Conservation (phyloP, 2,797 vertebrate species). For the Scleropages formosus region DNA sequence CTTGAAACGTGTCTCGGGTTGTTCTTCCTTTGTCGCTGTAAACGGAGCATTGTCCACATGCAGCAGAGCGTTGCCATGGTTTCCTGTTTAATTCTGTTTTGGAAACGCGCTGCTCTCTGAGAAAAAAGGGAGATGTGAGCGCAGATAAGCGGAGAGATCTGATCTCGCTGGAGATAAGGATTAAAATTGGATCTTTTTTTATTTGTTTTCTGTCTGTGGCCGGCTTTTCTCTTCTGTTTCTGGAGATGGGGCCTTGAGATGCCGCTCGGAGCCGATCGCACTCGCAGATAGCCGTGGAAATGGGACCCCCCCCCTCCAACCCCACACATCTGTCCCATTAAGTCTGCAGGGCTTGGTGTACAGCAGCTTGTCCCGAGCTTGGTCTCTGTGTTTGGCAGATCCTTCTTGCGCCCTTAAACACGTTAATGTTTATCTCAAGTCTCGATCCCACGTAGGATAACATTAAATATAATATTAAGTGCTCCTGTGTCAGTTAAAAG, state of each 20-base stretch:
- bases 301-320: slow-evolving; percentile 69
- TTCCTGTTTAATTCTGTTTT: slow-evolving; percentile 76
- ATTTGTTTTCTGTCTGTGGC: slow-evolving; percentile 75
- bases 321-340: slow-evolving; percentile 63
- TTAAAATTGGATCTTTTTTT: slow-evolving; percentile 76
- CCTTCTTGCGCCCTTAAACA: slow-evolving; percentile 64
- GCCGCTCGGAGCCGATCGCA: slow-evolving; percentile 64
- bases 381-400: slow-evolving; percentile 53
- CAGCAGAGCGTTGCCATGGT: slow-evolving; percentile 54
- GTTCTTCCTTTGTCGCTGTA: too few relatives aligned
- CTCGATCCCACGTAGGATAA: slow-evolving; percentile 58
- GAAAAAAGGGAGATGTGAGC: slow-evolving; percentile 70
- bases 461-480: slow-evolving; percentile 34
- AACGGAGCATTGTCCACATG: slow-evolving; percentile 45
- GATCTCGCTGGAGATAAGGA: slow-evolving; percentile 72
- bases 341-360: slow-evolving; percentile 59
- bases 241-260: slow-evolving; percentile 72
- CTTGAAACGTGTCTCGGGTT: too few relatives aligned
- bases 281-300: slow-evolving; percentile 66
- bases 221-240: slow-evolving; percentile 70
- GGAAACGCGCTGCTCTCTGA: slow-evolving; percentile 73
- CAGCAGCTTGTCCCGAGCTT: slow-evolving; percentile 44
- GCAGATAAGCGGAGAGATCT: slow-evolving; percentile 73
- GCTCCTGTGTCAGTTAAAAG: slow-evolving; percentile 41
- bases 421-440: slow-evolving; percentile 57